phyloP scores from a whole-genome alignment of 1,140 invertebrate genomes.

The Camponotus vicinus region DNA sequence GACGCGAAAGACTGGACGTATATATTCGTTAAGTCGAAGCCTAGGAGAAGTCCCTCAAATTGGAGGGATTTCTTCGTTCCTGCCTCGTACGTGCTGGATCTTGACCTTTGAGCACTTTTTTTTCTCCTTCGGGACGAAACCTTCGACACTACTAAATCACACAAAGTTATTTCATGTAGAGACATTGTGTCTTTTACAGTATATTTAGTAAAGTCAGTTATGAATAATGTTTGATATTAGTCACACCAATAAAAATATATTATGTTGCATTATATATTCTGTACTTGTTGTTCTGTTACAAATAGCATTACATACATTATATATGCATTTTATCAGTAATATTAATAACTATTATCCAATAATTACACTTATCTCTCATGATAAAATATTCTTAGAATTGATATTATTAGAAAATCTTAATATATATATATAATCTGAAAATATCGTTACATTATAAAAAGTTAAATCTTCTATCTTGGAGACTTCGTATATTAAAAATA shows the following conservation, averaged over 20 bases:
- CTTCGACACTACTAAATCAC: constrained; percentile 48
- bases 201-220: neutral
- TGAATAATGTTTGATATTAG: neutral
- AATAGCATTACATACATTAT: no score
- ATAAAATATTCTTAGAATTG: neutral
- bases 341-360: constrained; percentile 24
- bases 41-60: constrained; percentile 82
- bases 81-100: constrained; percentile 60
- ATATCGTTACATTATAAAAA: neutral
- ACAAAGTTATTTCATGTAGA: neutral
- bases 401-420: neutral
- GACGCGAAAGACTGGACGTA: constrained; percentile 76
- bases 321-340: neutral
- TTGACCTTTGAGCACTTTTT: constrained; percentile 63
- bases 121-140: neutral
- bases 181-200: neutral
- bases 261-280: neutral
- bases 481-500: neutral
- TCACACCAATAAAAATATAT: neutral
- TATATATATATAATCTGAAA: neutral
- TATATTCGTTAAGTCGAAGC: constrained; percentile 86
- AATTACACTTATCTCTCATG: neutral
- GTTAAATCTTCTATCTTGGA: no score
- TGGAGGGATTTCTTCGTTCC: constrained; percentile 78
- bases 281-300: no score